Percentiles rank a stretch among this genome's conserved stretches.
These are phyloP conservation scores for Andrena dorsata DNA, from an alignment of 2,888 invertebrate genomes.

Conservation along the genomic window DNA sequence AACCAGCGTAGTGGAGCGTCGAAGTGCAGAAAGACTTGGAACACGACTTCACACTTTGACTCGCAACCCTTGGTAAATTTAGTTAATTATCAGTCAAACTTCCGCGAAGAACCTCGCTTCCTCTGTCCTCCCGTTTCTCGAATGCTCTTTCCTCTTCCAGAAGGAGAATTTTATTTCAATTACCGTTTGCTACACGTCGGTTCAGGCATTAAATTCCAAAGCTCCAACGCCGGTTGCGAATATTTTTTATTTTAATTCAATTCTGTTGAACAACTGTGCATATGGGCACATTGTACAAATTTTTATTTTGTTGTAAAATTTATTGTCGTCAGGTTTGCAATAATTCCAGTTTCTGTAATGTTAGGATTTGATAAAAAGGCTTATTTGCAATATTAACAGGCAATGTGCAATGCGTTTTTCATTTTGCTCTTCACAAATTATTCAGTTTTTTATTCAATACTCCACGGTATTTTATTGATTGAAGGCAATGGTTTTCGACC, in stretches of 20 bases:
- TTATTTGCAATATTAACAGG: no score
- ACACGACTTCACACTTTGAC: constrained; percentile 85
- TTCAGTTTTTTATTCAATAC: no score
- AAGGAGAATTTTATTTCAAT: constrained; percentile 5
- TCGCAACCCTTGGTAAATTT: constrained; percentile 80
- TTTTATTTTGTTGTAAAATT: background rate
- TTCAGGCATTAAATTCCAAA: background rate
- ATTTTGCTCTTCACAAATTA: no score
- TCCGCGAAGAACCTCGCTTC: constrained; percentile 72
- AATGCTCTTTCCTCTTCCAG: background rate
- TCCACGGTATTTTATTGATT: no score
- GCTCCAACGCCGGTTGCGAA: background rate
- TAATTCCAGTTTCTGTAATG: no score
- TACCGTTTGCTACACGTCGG: background rate
- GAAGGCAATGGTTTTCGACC: no score
- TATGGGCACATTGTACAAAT: no score
- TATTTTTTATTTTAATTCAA: background rate
- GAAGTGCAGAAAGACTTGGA: constrained; percentile 82
- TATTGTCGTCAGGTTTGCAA: background rate
- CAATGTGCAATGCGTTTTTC: no score
- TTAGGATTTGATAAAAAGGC: no score
- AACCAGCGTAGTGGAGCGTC: constrained; percentile 78
- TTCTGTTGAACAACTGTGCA: no score
- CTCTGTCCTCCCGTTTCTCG: constrained; percentile 26
- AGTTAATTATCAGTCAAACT: constrained; percentile 84